A percentile compares a stretch with the other conserved stretches of the same genome.
Conservation (phyloP, 2,888 invertebrate species). For the Agrotis exclamationis region DNA sequence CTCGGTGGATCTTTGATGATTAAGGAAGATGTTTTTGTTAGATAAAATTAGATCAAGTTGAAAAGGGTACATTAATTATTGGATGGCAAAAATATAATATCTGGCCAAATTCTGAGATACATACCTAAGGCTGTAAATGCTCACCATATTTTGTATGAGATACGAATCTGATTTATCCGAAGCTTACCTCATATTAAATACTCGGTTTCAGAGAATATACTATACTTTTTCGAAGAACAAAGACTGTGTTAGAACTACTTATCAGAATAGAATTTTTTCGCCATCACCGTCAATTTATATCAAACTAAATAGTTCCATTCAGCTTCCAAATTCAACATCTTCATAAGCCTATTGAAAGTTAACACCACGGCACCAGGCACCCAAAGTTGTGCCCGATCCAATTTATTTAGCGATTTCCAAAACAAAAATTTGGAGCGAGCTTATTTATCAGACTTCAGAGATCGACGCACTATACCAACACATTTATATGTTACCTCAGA, state of each 20-base stretch:
- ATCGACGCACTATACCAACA: conserved; percentile 82
- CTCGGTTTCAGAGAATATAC: not conserved
- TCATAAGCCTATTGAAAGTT: conserved; percentile 74
- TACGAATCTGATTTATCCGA: not conserved
- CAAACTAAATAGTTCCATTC: conserved; percentile 26
- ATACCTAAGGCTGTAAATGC: no score
- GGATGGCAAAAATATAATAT: no score
- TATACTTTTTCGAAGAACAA: no score
- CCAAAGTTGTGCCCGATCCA: conserved; percentile 76
- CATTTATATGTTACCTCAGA: conserved; percentile 84
- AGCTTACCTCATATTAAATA: not conserved
- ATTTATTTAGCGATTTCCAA: conserved; percentile 85
- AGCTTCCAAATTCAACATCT: conserved; percentile 60
- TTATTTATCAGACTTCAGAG: conserved; percentile 84
- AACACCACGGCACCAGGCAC: conserved; percentile 69
- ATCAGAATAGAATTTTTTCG: conserved; percentile 26
- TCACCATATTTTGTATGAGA: not conserved
- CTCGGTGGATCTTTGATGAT: not conserved
- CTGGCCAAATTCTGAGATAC: no score
- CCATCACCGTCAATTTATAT: conserved; percentile 48
- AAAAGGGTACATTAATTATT: not conserved
- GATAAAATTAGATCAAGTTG: not conserved
- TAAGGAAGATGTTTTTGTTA: conserved; percentile 3
- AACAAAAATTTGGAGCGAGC: conserved; percentile 82
- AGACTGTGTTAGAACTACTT: not conserved